Base-by-base conservation (phyloP, 1,140 invertebrate genomes). In the Drosophila ogumai region DNA sequence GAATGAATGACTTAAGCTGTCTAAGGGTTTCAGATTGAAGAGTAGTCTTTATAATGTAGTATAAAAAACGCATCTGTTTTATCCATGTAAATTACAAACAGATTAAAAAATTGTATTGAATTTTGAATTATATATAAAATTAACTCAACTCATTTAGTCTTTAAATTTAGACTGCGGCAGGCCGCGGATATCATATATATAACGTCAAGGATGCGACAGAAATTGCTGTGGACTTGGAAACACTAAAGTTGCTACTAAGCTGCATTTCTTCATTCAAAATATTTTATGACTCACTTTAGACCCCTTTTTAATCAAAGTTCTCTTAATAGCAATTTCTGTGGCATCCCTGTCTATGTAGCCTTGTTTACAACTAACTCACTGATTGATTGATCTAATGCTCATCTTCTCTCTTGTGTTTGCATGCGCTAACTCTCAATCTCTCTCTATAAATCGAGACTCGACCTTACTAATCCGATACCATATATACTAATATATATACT, bases 331-430 rank as follows among this genome's bases (percentile, higher is more conserved):
- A 0, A 55, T 25, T 55, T 55, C 52, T 55, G 19, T 55, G 34
- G 19, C 13, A 55, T 2, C 8, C 19, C 19, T 55, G 13, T 1
- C 0, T n/a, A 10, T 25, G 34, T 67, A 40, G 34, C 60, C 31
- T 52, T 72, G 64, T 56, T 66, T 31, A 52, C 81, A 79, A 58
- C 59, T 82, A 58, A 76, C 57, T 60, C 44, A 59, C 17, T 43
- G 43, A 54, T 52, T 52, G 49, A 34, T 19, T 52, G 52, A 86
- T 86, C 79, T 71, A 71, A 78, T 64, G 41, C 75, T 81, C 80
- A 74, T 72, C 54, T 88, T 79, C 57, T 87, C 64, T 87, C 52
- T 88, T 87, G 84, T 82, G 82, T 79, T 86, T 86, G 82, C 82
- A 86, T 86, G 82, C 69, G 50, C 73, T 79, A 74, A 81, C 79